Percentiles rank a stretch among this genome's conserved stretches.
Conservation (phyloP, 2,888 invertebrate genomes). For the Brachyptera putata region DNA sequence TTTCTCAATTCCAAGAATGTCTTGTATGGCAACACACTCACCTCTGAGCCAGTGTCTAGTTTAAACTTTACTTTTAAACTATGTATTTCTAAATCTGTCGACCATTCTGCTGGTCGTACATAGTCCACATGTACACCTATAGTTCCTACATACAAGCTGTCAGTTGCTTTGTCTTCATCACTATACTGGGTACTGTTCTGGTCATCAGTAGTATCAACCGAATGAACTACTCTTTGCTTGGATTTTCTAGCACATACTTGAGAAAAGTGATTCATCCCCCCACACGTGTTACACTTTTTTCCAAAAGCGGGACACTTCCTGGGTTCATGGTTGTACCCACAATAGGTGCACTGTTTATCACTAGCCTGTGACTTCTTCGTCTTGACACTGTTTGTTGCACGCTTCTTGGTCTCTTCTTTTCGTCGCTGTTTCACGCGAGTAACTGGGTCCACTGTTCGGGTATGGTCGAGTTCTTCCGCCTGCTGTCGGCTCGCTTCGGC, state of each 20-base stretch:
- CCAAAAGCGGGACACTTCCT: not conserved
- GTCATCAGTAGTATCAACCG: not conserved
- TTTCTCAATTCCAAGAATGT: not conserved
- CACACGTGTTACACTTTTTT: not conserved
- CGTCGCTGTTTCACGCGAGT: no score
- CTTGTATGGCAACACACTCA: not conserved
- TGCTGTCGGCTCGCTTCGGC: not conserved
- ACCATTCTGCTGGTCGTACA: not conserved
- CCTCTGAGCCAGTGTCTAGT: not conserved
- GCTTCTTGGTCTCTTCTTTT: no score
- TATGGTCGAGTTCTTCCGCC: not conserved
- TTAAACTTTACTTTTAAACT: not conserved
- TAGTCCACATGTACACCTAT: no score
- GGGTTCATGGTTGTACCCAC: not conserved
- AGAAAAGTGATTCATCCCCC: not conserved
- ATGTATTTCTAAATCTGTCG: not conserved
- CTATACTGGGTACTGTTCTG: not conserved
- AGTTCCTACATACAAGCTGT: no score
- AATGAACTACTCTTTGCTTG: no score
- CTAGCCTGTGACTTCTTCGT: not conserved
- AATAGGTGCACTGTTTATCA: not conserved
- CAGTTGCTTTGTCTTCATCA: not conserved
- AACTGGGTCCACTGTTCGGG: not conserved
- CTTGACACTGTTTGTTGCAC: not conserved
- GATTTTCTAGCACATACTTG: not conserved